Percentiles rank a stretch among this genome's conserved stretches.
phyloP scores from a whole-genome alignment of 2,888 invertebrate genomes.

The Agapostemon virescens region DNA sequence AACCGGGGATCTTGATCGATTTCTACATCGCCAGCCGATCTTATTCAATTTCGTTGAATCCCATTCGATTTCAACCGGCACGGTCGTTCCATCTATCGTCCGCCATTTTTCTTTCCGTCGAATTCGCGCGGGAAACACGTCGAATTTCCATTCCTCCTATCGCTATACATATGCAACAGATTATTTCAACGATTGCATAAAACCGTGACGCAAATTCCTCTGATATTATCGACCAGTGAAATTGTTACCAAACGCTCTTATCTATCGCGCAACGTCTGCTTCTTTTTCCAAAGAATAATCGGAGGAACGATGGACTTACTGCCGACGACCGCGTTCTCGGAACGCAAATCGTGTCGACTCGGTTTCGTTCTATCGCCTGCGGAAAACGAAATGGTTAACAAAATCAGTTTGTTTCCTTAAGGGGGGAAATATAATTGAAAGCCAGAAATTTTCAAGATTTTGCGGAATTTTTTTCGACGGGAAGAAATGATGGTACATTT shows the following conservation, averaged over 20 bases:
- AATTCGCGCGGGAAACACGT: neutral
- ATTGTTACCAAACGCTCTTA: too few relatives aligned
- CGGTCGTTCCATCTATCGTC: neutral
- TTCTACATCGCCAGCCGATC: neutral
- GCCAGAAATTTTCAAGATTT: too few relatives aligned
- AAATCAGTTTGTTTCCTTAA: too few relatives aligned
- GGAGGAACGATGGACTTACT: neutral
- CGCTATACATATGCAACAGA: neutral
- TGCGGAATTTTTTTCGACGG: too few relatives aligned
- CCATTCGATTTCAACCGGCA: too few relatives aligned
- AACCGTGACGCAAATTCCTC: neutral
- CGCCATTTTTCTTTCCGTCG: neutral
- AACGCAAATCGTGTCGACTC: too few relatives aligned
- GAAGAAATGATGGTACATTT: too few relatives aligned
- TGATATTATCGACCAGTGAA: neutral
- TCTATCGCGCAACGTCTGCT: neutral
- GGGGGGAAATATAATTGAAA: too few relatives aligned
- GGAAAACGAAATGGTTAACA: too few relatives aligned
- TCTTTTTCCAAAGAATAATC: neutral
- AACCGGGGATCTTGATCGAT: neutral
- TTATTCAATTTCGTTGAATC: too few relatives aligned
- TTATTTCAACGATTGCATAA: constrained; percentile 13
- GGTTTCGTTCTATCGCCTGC: too few relatives aligned
- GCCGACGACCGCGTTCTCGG: neutral
- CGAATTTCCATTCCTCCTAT: neutral